Conservation (phyloP, 2,113 vertebrate genomes). For the Bagarius yarrelli region DNA sequence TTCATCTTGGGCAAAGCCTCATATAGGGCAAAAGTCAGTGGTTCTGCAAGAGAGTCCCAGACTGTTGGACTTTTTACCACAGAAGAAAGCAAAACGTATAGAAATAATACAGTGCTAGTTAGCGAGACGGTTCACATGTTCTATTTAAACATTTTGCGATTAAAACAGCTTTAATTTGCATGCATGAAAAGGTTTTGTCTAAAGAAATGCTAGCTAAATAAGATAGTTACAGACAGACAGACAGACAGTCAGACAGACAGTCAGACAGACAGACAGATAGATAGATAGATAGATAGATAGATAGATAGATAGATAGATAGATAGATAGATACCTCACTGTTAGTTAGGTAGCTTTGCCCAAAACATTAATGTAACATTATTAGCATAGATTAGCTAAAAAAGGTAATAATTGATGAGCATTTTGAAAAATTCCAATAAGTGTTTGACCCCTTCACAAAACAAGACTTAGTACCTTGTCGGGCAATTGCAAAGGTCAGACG, state of each 20-base stretch:
- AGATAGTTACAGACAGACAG: background rate
- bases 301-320: background rate
- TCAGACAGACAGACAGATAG: no score
- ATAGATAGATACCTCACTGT: background rate
- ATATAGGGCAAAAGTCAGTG: background rate
- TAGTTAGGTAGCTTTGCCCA: no score
- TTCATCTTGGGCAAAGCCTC: background rate
- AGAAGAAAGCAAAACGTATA: background rate
- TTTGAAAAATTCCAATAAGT: no score
- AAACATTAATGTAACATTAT: no score
- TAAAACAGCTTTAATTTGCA: no score
- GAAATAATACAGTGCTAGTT: background rate
- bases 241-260: no score
- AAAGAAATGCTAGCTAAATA: background rate
- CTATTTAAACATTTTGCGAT: background rate
- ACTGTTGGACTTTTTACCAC: background rate
- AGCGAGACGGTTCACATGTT: background rate
- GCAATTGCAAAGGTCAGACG: no score
- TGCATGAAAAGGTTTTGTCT: background rate
- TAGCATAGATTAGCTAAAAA: no score
- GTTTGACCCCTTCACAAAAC: no score
- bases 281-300: no score
- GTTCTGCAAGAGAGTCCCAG: background rate
- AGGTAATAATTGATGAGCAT: no score
- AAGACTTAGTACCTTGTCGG: no score